Conservation (phyloP, 1,140 invertebrate species). For the Drosophila murphyi region DNA sequence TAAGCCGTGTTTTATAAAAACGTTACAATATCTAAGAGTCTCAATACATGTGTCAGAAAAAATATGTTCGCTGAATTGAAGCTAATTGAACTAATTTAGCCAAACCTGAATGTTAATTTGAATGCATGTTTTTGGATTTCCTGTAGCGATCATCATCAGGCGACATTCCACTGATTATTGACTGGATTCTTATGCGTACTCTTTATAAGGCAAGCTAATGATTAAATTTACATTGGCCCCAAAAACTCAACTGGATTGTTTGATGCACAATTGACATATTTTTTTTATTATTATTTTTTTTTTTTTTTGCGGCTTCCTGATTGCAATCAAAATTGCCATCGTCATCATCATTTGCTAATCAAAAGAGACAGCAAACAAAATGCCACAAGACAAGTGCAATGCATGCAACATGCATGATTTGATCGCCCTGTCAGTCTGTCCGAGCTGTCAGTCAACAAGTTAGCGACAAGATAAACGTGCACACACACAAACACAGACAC, state of each 20-base stretch:
- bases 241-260: constrained; percentile 15
- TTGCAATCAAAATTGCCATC: constrained; percentile 9
- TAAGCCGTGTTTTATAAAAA: too few species aligned
- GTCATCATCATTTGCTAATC: constrained; percentile 59
- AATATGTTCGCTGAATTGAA: neutral
- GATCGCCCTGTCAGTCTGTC: constrained; percentile 42
- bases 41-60: too few species aligned
- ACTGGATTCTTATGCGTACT: constrained; percentile 16
- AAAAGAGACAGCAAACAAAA: constrained; percentile 66
- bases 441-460: constrained; percentile 56
- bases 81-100: constrained; percentile 3
- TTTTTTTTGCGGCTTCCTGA: constrained; percentile 35
- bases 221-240: constrained; percentile 26
- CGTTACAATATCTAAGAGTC: too few species aligned
- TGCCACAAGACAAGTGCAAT: constrained; percentile 42
- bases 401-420: constrained; percentile 49
- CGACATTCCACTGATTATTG: constrained; percentile 8
- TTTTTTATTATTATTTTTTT: neutral
- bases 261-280: constrained; percentile 36
- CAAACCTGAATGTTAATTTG: constrained; percentile 14
- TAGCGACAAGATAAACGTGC: constrained; percentile 49
- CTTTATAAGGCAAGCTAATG: constrained; percentile 25
- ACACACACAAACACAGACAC: constrained; percentile 29
- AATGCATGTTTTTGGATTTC: constrained; percentile 17
- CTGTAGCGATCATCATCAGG: neutral